Evolutionary conservation across 2,888 invertebrate genomes (phyloP).

Genomic region (Oligia strigilis): DNA sequence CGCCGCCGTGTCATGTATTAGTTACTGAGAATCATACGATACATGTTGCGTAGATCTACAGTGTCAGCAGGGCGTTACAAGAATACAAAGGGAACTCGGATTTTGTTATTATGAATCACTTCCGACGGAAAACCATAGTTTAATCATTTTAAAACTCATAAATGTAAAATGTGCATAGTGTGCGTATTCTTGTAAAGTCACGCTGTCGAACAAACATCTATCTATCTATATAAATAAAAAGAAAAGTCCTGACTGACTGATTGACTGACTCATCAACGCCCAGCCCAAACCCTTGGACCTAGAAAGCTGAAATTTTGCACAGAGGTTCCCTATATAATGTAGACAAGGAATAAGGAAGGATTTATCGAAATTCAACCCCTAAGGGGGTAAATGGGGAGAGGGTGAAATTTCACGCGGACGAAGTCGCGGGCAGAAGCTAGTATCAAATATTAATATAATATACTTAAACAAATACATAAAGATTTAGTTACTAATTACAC

Average conservation of each 20-base stretch:
- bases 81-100: not conserved
- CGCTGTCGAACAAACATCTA: not conserved
- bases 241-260: too few species aligned
- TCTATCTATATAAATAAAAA: too few species aligned
- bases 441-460: not conserved
- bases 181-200: not conserved
- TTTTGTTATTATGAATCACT: conserved; percentile 20
- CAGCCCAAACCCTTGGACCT: too few species aligned
- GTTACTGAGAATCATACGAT: conserved; percentile 26
- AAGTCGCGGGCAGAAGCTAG: too few species aligned
- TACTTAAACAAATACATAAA: not conserved
- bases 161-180: not conserved
- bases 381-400: too few species aligned
- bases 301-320: too few species aligned
- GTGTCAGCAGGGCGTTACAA: conserved; percentile 3
- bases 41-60: not conserved
- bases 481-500: conserved; percentile 6
- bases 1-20: conserved; percentile 19
- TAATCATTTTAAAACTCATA: not conserved
- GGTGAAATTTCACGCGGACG: too few species aligned
- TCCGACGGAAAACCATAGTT: not conserved
- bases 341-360: too few species aligned
- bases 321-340: too few species aligned
- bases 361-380: too few species aligned
- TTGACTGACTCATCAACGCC: too few species aligned